Evolutionary conservation across 2,797 vertebrate genomes (phyloP).

Genomic region (Falco berigora): DNA sequence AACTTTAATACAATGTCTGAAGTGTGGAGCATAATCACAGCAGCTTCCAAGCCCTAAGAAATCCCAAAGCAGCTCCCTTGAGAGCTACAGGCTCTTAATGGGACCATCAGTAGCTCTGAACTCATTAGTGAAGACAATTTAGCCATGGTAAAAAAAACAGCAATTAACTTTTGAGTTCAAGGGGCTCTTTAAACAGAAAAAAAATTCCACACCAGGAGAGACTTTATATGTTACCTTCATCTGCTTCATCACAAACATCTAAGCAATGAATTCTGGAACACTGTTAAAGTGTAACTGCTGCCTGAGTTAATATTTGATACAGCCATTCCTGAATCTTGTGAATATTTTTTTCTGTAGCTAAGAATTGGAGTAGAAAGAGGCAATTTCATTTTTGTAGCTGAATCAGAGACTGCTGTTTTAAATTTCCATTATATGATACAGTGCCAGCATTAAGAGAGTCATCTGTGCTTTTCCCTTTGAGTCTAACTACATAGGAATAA

Average conservation of each 20-base stretch:
- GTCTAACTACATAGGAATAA: background rate
- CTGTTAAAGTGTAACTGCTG: constrained; percentile 1
- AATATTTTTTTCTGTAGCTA: background rate
- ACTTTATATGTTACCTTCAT: background rate
- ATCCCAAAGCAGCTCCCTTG: background rate
- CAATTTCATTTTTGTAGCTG: background rate
- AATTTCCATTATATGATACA: background rate
- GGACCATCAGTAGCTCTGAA: background rate
- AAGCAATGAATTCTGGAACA: background rate
- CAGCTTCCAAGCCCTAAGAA: background rate
- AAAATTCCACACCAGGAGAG: background rate
- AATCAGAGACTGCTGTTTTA: background rate
- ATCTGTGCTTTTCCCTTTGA: background rate
- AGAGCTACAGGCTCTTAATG: background rate
- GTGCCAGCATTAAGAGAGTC: background rate
- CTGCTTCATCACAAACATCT: background rate
- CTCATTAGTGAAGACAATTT: background rate
- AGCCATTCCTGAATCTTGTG: background rate
- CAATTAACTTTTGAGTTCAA: constrained; percentile 6
- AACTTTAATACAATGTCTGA: background rate
- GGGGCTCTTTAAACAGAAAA: background rate
- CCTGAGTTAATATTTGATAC: background rate
- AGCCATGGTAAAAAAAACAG: background rate
- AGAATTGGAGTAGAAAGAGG: background rate
- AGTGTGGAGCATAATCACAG: background rate